phyloP scores from a whole-genome alignment of 2,113 vertebrate genomes.

The Microcebus tavaratra region DNA sequence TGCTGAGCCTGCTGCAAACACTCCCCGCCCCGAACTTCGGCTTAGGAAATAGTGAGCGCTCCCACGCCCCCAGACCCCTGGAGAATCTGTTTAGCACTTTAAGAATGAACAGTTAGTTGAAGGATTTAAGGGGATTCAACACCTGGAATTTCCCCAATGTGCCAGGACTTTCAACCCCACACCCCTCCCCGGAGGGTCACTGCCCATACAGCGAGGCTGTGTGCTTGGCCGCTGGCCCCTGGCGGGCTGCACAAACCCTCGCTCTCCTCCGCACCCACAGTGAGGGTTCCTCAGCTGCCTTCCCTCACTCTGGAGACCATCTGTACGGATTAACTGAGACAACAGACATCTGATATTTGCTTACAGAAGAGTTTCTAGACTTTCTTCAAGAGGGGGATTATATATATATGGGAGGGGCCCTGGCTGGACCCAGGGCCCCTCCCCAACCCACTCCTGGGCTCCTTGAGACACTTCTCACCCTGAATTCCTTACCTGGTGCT shows the following conservation, averaged over 20 bases:
- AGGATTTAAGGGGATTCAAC: too few relatives aligned
- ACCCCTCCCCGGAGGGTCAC: neutral
- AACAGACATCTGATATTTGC: neutral
- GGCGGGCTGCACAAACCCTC: too few relatives aligned
- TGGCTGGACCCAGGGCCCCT: neutral
- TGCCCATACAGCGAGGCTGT: neutral
- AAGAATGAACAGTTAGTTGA: neutral
- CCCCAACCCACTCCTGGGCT: rapidly evolving
- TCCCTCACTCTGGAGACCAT: neutral
- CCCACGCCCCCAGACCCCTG: neutral
- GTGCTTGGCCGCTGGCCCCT: neutral
- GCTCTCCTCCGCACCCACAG: neutral
- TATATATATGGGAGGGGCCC: too few relatives aligned
- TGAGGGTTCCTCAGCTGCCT: too few relatives aligned
- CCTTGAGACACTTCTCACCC: rapidly evolving
- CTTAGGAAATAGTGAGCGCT: neutral
- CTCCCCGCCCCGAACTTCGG: rapidly evolving
- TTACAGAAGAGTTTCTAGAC: too few relatives aligned
- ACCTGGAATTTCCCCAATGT: neutral
- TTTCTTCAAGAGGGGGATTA: neutral
- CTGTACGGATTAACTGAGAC: neutral
- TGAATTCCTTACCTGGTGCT: rapidly evolving
- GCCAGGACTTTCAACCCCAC: neutral
- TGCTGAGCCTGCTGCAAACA: neutral
- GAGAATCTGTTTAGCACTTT: neutral